Base-by-base conservation (phyloP, 2,888 invertebrate genomes). In the Erebia epiphron region DNA sequence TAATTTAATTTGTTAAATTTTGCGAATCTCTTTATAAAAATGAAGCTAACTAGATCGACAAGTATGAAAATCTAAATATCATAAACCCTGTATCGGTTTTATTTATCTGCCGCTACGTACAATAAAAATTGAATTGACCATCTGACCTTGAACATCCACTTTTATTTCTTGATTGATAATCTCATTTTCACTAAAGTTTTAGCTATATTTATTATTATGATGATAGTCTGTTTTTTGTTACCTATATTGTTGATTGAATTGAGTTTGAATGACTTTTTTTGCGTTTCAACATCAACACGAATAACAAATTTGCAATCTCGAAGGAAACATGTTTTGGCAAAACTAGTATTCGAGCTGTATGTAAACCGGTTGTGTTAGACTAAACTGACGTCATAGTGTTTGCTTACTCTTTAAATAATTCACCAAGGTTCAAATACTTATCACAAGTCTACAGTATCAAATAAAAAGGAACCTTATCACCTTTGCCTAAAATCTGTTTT, bases 301-400 rank as follows among this genome's bases (percentile, higher is more conserved):
- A 64, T 64, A 64, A 64, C 64, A 64, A 35, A 64, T 71, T 75
- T 74, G 72, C 74, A 50, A 70, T 65, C 72, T 73, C 69, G 68
- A 72, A 70, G 73, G 70, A 75, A 78, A 78, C 79, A 74, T 65
- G 79, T 81, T 83, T 83, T 77, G 79, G 77, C 79, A 76, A 78
- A 82, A 82, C 80, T 75, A 75, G 71, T 65, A 71, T 67, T 49
- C 54, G 43, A 64, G 46, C 35, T 21, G 43, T 57, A 58, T 7
- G 76, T 79, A 76, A 70, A 75, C 74, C 71, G 70, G 74, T 77
- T 73, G 43, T 65, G 26, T 56, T 56, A 66, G 63, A 18, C 26
- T 21, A 43, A 21, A 49, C 14, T 66, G 58, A 69, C 69, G 65
- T 69, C 60, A 69, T 57, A 49, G 13, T 35, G 35, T 65, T 65